phyloP scores from a whole-genome alignment of 2,797 vertebrate genomes.

The Alauda arvensis region DNA sequence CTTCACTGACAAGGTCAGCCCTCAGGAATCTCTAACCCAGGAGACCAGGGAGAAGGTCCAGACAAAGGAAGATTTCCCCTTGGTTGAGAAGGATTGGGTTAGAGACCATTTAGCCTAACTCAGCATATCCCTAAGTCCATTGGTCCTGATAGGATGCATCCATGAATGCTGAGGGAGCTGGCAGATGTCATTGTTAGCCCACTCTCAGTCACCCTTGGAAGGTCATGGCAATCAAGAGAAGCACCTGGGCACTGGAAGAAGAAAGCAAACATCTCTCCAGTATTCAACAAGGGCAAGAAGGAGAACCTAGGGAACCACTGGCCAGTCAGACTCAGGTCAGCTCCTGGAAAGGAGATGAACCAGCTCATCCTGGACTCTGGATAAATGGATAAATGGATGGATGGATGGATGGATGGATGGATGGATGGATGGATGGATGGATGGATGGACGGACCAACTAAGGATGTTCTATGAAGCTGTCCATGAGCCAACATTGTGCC shows the following conservation, averaged over 20 bases:
- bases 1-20: background rate
- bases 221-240: background rate
- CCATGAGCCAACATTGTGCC: background rate
- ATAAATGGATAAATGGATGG: background rate
- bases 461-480: background rate
- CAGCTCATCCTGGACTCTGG: background rate
- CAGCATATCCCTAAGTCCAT: background rate
- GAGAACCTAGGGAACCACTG: background rate
- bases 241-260: background rate
- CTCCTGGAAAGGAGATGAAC: background rate
- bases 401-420: background rate
- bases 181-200: background rate
- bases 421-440: background rate
- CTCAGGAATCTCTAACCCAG: background rate
- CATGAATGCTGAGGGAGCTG: background rate
- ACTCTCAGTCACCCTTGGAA: background rate
- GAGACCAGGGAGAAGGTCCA: background rate
- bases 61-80: background rate
- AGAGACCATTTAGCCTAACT: background rate
- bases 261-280: background rate
- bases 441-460: background rate
- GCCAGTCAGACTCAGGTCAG: rapidly evolving
- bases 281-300: background rate
- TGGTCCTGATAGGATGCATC: background rate
- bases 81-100: background rate